phyloP scores from a whole-genome alignment of 2,113 vertebrate genomes.

The Oreochromis tanganicae region DNA sequence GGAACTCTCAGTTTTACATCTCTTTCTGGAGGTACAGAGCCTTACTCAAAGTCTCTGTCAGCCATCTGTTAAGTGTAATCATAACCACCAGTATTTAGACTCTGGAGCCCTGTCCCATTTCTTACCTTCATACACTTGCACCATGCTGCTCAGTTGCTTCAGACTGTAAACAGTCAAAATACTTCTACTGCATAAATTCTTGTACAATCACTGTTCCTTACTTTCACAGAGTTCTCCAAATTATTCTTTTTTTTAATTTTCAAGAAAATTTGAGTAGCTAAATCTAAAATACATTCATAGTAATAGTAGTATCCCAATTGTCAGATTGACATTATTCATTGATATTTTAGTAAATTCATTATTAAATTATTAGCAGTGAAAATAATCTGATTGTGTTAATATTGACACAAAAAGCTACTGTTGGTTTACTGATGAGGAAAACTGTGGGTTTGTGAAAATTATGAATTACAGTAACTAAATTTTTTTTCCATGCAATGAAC shows the following conservation, averaged over 20 bases:
- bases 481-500: neutral
- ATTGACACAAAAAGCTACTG: neutral
- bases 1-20: neutral
- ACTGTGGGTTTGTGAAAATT: neutral
- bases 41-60: neutral
- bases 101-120: neutral
- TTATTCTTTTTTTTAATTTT: neutral
- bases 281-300: neutral
- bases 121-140: neutral
- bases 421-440: neutral
- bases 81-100: neutral
- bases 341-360: neutral
- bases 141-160: neutral
- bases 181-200: neutral
- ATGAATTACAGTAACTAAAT: neutral
- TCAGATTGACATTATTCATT: neutral
- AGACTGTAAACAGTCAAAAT: neutral
- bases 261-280: neutral
- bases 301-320: neutral
- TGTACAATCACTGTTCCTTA: neutral
- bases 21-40: neutral
- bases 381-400: neutral
- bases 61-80: neutral
- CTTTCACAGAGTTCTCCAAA: neutral
- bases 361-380: neutral